Evolutionary conservation across 2,797 vertebrate genomes (phyloP).

Genomic region (Chrysolophus pictus): DNA sequence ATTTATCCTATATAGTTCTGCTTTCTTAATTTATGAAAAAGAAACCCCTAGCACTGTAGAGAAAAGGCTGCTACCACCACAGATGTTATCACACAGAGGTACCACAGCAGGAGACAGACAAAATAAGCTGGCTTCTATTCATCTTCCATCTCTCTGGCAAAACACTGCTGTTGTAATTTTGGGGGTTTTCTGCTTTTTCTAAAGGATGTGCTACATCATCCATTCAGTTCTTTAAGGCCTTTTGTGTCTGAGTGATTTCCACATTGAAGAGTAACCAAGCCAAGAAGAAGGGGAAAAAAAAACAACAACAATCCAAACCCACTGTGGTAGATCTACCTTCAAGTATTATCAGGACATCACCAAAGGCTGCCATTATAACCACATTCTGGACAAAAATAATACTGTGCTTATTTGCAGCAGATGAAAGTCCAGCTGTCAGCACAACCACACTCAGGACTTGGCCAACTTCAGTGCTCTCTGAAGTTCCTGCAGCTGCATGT

Average conservation of each 20-base stretch:
- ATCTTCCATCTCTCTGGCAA: not conserved
- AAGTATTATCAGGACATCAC: not conserved
- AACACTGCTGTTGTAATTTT: not conserved
- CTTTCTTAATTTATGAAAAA: not conserved
- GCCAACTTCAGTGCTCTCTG: slow-evolving; percentile 87
- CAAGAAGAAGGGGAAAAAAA: not conserved
- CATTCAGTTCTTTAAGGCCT: not conserved
- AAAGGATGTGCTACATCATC: not conserved
- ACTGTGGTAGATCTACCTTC: not conserved
- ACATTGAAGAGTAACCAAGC: not conserved
- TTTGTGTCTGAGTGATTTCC: not conserved
- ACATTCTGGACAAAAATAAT: not conserved
- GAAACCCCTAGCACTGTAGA: not conserved
- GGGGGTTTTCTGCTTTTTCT: not conserved
- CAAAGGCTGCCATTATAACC: not conserved
- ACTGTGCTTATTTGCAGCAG: not conserved
- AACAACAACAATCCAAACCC: not conserved
- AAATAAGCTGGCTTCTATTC: not conserved
- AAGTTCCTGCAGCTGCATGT: slow-evolving; percentile 90
- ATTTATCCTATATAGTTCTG: not conserved
- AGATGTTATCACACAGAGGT: not conserved
- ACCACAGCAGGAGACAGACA: not conserved
- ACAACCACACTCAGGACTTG: slow-evolving; percentile 73
- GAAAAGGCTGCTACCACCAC: not conserved
- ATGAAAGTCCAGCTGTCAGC: not conserved